Evolutionary conservation across 2,888 invertebrate species (phyloP).

Genomic region (Conistra vaccinii): DNA sequence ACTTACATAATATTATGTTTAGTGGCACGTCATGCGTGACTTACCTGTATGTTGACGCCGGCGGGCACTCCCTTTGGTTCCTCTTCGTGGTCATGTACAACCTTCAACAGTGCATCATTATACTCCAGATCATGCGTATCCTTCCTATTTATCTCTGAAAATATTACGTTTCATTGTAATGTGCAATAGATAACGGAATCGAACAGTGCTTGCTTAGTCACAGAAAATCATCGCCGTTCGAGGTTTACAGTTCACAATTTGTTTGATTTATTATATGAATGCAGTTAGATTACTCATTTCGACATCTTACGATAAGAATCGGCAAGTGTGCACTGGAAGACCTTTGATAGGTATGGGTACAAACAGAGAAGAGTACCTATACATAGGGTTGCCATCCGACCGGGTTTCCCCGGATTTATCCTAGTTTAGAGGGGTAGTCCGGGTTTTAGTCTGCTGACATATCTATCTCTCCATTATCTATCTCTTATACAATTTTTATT

Average conservation of each 20-base stretch:
- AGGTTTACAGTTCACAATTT: conserved; percentile 50
- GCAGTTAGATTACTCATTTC: background rate
- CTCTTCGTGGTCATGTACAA: conserved; percentile 82
- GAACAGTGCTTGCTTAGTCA: conserved; percentile 38
- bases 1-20: conserved; percentile 31
- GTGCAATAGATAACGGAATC: conserved; percentile 38
- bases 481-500: too few species aligned
- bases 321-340: background rate
- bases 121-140: conserved; percentile 81
- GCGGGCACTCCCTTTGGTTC: conserved; percentile 85
- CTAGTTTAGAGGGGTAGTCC: too few species aligned
- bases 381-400: too few species aligned
- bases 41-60: conserved; percentile 86
- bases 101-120: conserved; percentile 83
- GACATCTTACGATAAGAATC: conserved; percentile 8
- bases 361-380: background rate
- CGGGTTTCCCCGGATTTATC: too few species aligned
- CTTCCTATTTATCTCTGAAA: conserved; percentile 76
- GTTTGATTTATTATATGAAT: conserved; percentile 19
- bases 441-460: too few species aligned
- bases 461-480: too few species aligned
- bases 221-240: background rate
- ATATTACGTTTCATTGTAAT: conserved; percentile 40
- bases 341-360: background rate
- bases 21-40: conserved; percentile 49